These are phyloP conservation scores for Brachyalestes nurse DNA, from an alignment of 2,797 vertebrate species.

Conservation along the genomic window DNA sequence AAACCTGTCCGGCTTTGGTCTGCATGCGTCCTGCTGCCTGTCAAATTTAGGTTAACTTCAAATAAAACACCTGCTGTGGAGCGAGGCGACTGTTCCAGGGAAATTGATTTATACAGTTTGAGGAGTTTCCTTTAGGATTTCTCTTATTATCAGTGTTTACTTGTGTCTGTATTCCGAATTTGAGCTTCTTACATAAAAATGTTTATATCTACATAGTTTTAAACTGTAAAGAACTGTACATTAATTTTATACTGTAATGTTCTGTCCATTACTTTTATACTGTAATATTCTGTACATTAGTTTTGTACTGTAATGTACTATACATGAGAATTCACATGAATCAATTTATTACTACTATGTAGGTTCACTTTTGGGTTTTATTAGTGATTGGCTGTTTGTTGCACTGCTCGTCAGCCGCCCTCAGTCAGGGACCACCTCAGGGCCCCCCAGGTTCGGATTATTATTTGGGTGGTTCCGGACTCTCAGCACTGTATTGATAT, in stretches of 20 bases:
- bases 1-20: background rate
- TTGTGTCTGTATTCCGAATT: background rate
- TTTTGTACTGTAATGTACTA: too few species aligned
- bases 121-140: background rate
- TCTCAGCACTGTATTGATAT: too few species aligned
- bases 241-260: too few species aligned
- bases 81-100: background rate
- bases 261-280: too few species aligned
- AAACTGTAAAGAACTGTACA: background rate
- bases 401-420: background rate
- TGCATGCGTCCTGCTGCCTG: background rate
- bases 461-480: too few species aligned
- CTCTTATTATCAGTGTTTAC: background rate
- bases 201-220: background rate
- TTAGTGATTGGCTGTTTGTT: background rate
- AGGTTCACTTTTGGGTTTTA: too few species aligned
- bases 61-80: conserved; percentile 3
- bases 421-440: too few species aligned
- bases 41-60: background rate
- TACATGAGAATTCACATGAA: too few species aligned
- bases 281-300: too few species aligned
- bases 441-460: too few species aligned
- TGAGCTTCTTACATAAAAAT: background rate
- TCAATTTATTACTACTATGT: too few species aligned
- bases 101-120: background rate